Conservation (phyloP, 2,888 invertebrate species). For the Melipona beecheii region DNA sequence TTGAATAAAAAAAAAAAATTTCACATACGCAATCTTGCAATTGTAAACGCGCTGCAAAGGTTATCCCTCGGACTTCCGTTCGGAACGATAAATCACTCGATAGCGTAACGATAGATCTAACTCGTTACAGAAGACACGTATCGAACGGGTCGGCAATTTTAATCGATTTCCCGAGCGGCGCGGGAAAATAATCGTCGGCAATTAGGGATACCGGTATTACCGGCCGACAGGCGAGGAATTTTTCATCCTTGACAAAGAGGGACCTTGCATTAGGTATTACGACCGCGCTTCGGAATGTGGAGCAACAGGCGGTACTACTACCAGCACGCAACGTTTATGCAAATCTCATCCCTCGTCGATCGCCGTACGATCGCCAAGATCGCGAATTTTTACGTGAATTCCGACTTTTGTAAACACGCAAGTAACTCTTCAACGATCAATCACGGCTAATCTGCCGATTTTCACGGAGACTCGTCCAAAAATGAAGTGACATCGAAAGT, state of each 20-base stretch:
- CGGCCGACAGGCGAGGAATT: constrained; percentile 58
- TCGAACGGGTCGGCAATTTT: constrained; percentile 1
- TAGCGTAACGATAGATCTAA: background rate
- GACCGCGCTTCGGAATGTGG: constrained; percentile 73
- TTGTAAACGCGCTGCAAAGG: background rate
- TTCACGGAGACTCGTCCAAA: background rate
- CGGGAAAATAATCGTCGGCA: constrained; percentile 36
- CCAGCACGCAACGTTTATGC: constrained; percentile 66
- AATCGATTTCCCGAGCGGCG: constrained; percentile 23
- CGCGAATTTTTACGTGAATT: background rate
- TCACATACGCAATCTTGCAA: background rate
- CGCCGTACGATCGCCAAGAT: constrained; percentile 7
- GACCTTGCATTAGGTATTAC: constrained; percentile 73
- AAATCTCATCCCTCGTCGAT: constrained; percentile 70
- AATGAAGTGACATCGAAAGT: too few relatives aligned
- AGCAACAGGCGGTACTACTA: constrained; percentile 66
- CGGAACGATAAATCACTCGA: background rate
- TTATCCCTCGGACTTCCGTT: background rate
- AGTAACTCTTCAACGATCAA: background rate
- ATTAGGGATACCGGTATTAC: constrained; percentile 64
- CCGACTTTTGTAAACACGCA: background rate
- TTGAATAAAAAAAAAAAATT: background rate
- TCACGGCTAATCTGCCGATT: background rate
- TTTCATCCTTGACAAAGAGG: constrained; percentile 78
- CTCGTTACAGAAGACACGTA: background rate